phyloP scores from a whole-genome alignment of 1,140 invertebrate genomes.

The Plectrocnemia conspersa region DNA sequence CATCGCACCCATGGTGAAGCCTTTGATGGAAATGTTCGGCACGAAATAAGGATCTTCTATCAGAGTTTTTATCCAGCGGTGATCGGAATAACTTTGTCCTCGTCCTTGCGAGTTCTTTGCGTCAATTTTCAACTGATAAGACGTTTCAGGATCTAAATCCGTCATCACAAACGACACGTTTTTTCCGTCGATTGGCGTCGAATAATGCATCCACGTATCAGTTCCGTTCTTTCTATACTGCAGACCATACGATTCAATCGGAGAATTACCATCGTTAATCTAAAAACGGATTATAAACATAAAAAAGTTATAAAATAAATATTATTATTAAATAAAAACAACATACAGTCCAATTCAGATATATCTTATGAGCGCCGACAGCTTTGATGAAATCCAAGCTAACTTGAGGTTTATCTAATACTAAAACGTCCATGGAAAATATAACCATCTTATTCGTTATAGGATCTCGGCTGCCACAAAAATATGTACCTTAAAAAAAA shows the following conservation, averaged over 20 bases:
- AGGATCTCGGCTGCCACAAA: conserved; percentile 22
- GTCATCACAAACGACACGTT: conserved; percentile 61
- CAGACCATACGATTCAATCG: conserved; percentile 61
- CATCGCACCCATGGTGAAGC: conserved; percentile 69
- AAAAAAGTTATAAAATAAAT: conserved; percentile 9
- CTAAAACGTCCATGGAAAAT: conserved; percentile 53
- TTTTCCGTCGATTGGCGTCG: conserved; percentile 52
- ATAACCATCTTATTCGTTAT: conserved; percentile 35
- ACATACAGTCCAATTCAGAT: conserved; percentile 69
- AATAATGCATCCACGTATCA: conserved; percentile 48
- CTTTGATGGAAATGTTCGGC: conserved; percentile 71
- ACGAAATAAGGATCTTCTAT: conserved; percentile 70
- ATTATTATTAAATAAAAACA: conserved; percentile 1
- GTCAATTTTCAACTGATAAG: conserved; percentile 55
- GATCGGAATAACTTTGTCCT: conserved; percentile 48
- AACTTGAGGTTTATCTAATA: conserved; percentile 66
- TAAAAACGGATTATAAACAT: conserved; percentile 4
- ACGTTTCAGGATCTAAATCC: conserved; percentile 56
- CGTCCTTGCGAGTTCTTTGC: conserved; percentile 54
- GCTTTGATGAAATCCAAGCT: conserved; percentile 69
- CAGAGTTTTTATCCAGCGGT: conserved; percentile 56
- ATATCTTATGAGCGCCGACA: conserved; percentile 69
- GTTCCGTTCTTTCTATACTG: conserved; percentile 57
- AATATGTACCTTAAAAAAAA: conserved; percentile 27
- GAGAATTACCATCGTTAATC: conserved; percentile 68